Percentiles rank a stretch among this genome's conserved stretches.
phyloP scores from a whole-genome alignment of 2,888 invertebrate genomes.

The Pyrrhosoma nymphula region DNA sequence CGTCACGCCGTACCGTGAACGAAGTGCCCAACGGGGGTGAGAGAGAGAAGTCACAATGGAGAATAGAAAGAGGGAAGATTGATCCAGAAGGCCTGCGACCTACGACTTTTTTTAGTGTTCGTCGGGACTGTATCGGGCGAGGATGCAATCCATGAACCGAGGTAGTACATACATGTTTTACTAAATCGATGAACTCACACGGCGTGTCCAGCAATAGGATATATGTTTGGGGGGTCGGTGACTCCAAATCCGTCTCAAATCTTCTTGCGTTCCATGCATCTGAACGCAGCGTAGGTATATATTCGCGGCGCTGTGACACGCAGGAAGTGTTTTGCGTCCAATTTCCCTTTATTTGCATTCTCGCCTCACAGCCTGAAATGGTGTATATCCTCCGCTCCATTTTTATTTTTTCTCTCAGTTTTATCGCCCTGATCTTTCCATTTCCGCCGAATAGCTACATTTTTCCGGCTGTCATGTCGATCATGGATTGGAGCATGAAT shows the following conservation, averaged over 20 bases:
- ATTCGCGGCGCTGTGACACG: neutral
- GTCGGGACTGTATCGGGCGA: neutral
- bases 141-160: neutral
- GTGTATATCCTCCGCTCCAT: neutral
- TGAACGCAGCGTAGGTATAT: neutral
- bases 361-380: neutral
- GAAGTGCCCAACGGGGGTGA: no score
- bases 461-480: neutral
- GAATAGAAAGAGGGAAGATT: neutral
- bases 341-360: conserved; percentile 5
- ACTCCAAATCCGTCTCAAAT: neutral
- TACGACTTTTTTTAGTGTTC: neutral
- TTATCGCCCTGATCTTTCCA: conserved; percentile 9
- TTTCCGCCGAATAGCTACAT: neutral
- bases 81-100: neutral
- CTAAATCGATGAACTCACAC: neutral
- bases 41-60: no score
- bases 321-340: neutral
- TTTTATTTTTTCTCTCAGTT: neutral
- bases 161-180: neutral
- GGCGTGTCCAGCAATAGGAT: neutral
- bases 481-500: neutral
- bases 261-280: neutral
- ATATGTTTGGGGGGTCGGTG: neutral
- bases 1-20: neutral